phyloP scores from a whole-genome alignment of 1,140 invertebrate species.

The Saccostrea glomerata region DNA sequence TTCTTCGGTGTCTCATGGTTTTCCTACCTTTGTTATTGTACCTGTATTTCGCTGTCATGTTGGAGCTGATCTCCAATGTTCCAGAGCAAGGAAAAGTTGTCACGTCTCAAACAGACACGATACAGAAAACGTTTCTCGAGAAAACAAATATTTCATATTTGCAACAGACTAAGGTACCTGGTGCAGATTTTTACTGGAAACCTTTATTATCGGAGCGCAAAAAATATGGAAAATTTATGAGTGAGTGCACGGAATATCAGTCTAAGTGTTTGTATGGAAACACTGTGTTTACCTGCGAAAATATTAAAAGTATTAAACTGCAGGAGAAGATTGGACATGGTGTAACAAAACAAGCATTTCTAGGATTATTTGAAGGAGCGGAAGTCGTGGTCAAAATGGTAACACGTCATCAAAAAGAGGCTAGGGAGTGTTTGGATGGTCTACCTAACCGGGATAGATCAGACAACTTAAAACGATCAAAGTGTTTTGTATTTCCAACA shows the following conservation, averaged over 20 bases:
- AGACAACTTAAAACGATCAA: slow-evolving; percentile 39
- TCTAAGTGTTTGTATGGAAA: background rate
- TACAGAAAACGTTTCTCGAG: background rate
- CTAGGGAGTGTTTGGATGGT: slow-evolving; percentile 70
- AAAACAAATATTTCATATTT: slow-evolving; percentile 14
- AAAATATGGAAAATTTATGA: background rate
- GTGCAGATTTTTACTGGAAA: background rate
- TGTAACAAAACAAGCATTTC: slow-evolving; percentile 74
- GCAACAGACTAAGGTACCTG: background rate
- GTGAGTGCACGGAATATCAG: background rate
- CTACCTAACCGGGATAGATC: slow-evolving; percentile 50
- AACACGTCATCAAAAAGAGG: slow-evolving; percentile 73
- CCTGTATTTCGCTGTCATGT: background rate
- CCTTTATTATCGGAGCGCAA: background rate
- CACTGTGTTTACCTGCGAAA: slow-evolving; percentile 68
- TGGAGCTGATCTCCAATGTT: background rate
- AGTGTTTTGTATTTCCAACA: slow-evolving; percentile 72
- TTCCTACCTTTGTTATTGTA: background rate
- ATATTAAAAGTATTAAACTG: slow-evolving; percentile 70
- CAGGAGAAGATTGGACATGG: slow-evolving; percentile 74
- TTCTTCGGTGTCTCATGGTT: background rate
- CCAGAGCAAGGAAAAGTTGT: background rate
- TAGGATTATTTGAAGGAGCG: slow-evolving; percentile 64
- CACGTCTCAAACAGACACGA: background rate
- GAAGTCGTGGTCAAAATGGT: slow-evolving; percentile 76